Percentiles rank a stretch among this genome's conserved stretches.
phyloP scores from a whole-genome alignment of 2,113 vertebrate genomes.

The Atlantisia rogersi region DNA sequence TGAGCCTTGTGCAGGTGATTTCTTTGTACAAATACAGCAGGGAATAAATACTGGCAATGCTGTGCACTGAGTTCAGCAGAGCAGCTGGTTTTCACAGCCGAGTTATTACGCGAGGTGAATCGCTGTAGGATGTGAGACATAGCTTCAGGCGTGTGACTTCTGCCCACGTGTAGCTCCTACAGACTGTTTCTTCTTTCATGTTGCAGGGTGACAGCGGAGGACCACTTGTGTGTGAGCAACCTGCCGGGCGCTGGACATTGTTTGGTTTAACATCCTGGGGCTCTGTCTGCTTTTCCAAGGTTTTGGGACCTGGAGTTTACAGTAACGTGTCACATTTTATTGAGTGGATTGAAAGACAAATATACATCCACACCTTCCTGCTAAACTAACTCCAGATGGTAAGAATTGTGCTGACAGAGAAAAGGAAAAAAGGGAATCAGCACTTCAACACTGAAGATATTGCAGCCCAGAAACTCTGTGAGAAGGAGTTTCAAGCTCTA shows the following conservation, averaged over 20 bases:
- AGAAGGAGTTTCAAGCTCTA: background rate
- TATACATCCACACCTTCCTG: conserved; percentile 89
- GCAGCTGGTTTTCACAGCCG: background rate
- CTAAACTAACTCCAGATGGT: conserved; percentile 62
- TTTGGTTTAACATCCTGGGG: conserved; percentile 95
- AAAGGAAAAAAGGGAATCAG: background rate
- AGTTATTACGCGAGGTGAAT: background rate
- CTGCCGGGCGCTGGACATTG: conserved; percentile 85
- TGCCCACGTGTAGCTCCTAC: fast-evolving
- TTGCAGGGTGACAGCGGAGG: conserved; percentile 91
- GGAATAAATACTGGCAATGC: background rate
- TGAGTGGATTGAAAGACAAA: conserved; percentile 90
- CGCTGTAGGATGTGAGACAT: background rate
- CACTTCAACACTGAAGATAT: background rate
- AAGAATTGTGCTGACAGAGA: background rate
- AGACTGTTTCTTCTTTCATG: background rate
- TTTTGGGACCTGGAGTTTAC: conserved; percentile 91
- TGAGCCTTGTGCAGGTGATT: background rate
- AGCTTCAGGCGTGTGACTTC: background rate
- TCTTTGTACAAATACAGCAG: background rate
- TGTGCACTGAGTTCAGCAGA: background rate
- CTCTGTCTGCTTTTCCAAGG: conserved; percentile 91
- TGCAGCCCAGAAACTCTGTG: background rate
- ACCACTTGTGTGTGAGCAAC: conserved; percentile 86
- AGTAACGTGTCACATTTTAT: conserved; percentile 92